These are phyloP conservation scores for Crocodylus rhombifer DNA, from an alignment of 2,797 vertebrate species.

Conservation along the genomic window DNA sequence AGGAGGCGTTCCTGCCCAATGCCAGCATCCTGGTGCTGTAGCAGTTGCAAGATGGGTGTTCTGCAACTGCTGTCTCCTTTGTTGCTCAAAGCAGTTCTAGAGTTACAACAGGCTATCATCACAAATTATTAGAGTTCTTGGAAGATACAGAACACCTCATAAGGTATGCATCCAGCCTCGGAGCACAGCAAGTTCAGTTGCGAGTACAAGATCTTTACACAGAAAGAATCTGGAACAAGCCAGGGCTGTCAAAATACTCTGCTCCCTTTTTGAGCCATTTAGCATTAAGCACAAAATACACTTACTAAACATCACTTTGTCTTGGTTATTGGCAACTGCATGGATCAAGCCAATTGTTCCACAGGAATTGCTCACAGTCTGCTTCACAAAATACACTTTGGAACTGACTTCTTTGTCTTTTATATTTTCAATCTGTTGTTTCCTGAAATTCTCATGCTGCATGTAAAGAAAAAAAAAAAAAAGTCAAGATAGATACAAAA, in stretches of 20 bases:
- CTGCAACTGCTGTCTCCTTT: too few species aligned
- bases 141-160: too few species aligned
- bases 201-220: not conserved
- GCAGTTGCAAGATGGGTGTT: too few species aligned
- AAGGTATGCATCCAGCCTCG: too few species aligned
- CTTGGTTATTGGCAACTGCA: conserved; percentile 93
- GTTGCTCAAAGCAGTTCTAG: too few species aligned
- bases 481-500: too few species aligned
- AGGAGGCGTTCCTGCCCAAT: too few species aligned
- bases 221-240: not conserved
- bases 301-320: conserved; percentile 91
- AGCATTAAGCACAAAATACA: not conserved
- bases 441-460: conserved; percentile 94
- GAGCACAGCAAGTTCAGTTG: too few species aligned
- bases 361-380: conserved; percentile 93
- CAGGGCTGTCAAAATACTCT: not conserved
- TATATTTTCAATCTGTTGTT: conserved; percentile 89
- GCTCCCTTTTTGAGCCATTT: too few species aligned
- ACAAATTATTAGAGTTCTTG: too few species aligned
- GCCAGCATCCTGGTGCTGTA: too few species aligned
- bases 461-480: not conserved
- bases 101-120: too few species aligned
- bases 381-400: conserved; percentile 95
- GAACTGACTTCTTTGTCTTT: conserved; percentile 81
- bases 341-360: conserved; percentile 96